These are phyloP conservation scores for Protobothrops mucrosquamatus DNA, from an alignment of 2,113 vertebrate species.

Conservation along the genomic window DNA sequence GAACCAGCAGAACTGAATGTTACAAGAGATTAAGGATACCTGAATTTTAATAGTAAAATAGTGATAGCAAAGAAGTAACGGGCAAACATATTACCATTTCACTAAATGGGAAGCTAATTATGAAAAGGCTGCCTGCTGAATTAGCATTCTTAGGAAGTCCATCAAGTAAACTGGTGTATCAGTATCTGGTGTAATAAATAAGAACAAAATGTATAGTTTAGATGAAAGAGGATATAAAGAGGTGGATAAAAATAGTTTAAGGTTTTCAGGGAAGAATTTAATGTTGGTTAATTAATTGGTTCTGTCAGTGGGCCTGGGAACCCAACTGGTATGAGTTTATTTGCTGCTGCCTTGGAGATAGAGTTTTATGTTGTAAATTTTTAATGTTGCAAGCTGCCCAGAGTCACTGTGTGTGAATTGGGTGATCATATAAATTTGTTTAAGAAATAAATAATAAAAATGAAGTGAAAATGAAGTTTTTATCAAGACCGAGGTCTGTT, in stretches of 20 bases:
- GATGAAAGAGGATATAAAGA: background rate
- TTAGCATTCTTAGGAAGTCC: background rate
- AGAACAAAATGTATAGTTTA: background rate
- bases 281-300: background rate
- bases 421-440: too few species aligned
- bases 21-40: background rate
- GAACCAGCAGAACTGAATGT: background rate
- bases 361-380: background rate
- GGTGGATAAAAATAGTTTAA: background rate
- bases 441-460: too few species aligned
- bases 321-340: background rate
- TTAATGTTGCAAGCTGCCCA: background rate
- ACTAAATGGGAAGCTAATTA: background rate
- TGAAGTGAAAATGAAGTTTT: background rate
- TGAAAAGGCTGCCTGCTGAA: background rate
- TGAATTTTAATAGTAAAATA: background rate
- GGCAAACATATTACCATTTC: background rate
- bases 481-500: background rate
- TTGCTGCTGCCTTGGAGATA: background rate
- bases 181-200: background rate
- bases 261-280: background rate
- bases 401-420: background rate
- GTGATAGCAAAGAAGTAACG: background rate
- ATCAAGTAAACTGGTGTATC: background rate
- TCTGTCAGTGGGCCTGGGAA: background rate